Evolutionary conservation across 2,888 invertebrate species (phyloP), one percentile per base, ranked within the genome.

Genomic region (Eilema griseolum): DNA sequence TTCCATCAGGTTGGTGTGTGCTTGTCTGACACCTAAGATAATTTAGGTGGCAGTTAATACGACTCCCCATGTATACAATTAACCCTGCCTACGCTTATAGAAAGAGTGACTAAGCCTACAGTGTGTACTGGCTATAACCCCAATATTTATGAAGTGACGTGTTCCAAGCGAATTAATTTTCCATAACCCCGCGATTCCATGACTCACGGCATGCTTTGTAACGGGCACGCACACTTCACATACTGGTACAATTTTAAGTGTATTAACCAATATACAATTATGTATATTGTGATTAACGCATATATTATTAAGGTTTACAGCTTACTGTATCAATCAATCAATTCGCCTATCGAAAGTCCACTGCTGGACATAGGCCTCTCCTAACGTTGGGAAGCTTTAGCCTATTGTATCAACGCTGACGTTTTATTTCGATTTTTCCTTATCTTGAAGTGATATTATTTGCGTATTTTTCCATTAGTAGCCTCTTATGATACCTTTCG

Each of bases 151-250:
- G 20, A 24, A 24, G 31, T 74, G 56, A 69, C 75, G 73, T 75
- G 75, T 70, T 67, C 28, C 33, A 57, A 52, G 52, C 33, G 23
- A 69, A 73, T 73, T 75, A 71, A 67, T 69, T 52, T 69, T 24
- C 33, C 16, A 46, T 37, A 14, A 16, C 31, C 10, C 16, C 26
- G 62, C 20, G 28, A 31, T 59, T 14, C 64, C 61, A 67, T 73
- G 71, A 71, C 41, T 71, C 73, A 69, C 71, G 65, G 12, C 14
- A 61, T 64, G 28, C n/a, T 33, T 56, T 41, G 23, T 60, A 41
- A 63, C 56, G 28, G 66, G 66, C 67, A 60, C 61, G 60, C 33
- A 57, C 16, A 57, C 37, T 37, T 66, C 10, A 57, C 20, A 24
- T 33, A 65, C 20, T 23, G 24, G 23, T 24, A 56, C 33, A 57